Evolutionary conservation across 2,113 vertebrate species (phyloP).

Genomic region (Xiphophorus hellerii): DNA sequence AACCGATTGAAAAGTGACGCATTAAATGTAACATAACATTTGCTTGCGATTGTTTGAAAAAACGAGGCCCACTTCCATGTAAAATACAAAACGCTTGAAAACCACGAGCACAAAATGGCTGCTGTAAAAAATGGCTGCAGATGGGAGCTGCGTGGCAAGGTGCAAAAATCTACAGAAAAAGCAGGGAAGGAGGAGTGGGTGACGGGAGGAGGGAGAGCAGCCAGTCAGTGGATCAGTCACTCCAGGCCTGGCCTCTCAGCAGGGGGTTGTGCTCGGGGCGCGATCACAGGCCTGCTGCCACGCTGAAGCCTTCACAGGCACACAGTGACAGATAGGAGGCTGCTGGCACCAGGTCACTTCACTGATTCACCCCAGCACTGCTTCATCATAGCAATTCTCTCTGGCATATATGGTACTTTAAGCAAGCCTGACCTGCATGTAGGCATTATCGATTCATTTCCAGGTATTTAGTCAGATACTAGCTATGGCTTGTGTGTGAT

Average conservation of each 20-base stretch:
- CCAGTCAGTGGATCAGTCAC: constrained; percentile 81
- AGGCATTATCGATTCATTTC: constrained; percentile 7
- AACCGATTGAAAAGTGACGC: not conserved
- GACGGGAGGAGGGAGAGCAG: constrained; percentile 62
- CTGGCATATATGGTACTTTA: constrained; percentile 28
- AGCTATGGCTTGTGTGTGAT: not conserved
- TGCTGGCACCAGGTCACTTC: constrained; percentile 73
- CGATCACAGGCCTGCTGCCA: constrained; percentile 86
- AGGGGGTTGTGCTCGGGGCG: constrained; percentile 85
- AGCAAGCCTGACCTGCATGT: constrained; percentile 48
- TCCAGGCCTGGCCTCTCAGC: constrained; percentile 85
- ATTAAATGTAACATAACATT: not conserved
- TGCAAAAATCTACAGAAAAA: constrained; percentile 55
- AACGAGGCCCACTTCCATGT: constrained; percentile 3
- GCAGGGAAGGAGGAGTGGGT: constrained; percentile 55
- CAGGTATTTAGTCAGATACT: not conserved
- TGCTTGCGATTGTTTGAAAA: not conserved
- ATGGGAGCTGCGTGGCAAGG: constrained; percentile 57
- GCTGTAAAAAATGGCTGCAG: constrained; percentile 65
- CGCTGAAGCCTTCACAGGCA: constrained; percentile 87
- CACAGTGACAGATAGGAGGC: constrained; percentile 80
- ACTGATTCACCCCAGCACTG: constrained; percentile 73
- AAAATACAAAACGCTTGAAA: constrained; percentile 36
- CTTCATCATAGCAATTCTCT: constrained; percentile 40
- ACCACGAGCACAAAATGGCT: constrained; percentile 66